Evolutionary conservation across 2,888 invertebrate species (phyloP).

Genomic region (Diplolepis rosae): DNA sequence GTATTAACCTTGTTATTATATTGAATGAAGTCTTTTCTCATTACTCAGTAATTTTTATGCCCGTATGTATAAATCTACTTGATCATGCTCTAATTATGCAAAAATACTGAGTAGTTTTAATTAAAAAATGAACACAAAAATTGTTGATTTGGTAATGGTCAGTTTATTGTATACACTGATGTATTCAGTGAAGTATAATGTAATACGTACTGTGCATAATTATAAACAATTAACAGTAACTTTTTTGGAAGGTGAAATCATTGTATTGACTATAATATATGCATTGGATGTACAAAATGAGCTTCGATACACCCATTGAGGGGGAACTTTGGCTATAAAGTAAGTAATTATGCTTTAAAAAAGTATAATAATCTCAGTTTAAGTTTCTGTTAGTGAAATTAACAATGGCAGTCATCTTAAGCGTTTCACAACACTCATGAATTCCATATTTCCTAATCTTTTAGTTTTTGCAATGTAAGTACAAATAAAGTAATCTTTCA

Average conservation of each 20-base stretch:
- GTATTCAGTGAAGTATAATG: constrained; percentile 44
- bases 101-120: not conserved
- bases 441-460: not conserved
- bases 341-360: constrained; percentile 9
- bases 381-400: constrained; percentile 12
- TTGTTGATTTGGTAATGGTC: constrained; percentile 1
- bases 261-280: constrained; percentile 14
- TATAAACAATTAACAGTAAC: constrained; percentile 39
- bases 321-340: constrained; percentile 20
- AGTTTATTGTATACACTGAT: constrained; percentile 56
- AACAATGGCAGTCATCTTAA: constrained; percentile 24
- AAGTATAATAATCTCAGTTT: constrained; percentile 11
- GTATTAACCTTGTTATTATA: not conserved
- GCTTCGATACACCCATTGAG: not conserved
- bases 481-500: constrained; percentile 18
- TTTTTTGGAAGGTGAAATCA: constrained; percentile 13
- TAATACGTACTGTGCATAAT: constrained; percentile 51
- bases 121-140: not conserved
- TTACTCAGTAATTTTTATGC: not conserved
- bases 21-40: not conserved
- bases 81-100: not conserved
- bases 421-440: not conserved
- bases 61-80: not conserved
- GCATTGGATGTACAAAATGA: not conserved
- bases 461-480: constrained; percentile 16